A percentile compares a stretch with the other conserved stretches of the same genome.
phyloP scores from a whole-genome alignment of 2,888 invertebrate genomes.

The Chrysodeixis includens region DNA sequence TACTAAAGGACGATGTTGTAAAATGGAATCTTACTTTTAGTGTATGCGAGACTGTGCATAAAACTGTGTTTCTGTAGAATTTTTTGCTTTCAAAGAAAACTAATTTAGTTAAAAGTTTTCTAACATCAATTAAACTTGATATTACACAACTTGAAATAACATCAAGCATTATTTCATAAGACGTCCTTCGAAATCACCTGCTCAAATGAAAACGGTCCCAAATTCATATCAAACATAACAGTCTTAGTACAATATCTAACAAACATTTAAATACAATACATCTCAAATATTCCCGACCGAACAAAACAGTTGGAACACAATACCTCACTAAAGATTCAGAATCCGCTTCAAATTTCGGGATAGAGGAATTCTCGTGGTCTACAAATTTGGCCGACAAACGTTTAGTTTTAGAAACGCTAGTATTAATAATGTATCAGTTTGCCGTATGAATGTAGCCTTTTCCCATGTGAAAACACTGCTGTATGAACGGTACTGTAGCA shows the following conservation, averaged over 20 bases:
- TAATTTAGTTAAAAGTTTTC: no score
- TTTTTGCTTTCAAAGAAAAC: no score
- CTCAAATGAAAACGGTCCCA: no score
- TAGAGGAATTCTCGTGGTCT: slow-evolving; percentile 39
- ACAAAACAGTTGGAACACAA: slow-evolving; percentile 20
- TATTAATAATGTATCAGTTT: slow-evolving; percentile 44
- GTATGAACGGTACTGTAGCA: slow-evolving; percentile 46
- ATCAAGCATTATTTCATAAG: no score
- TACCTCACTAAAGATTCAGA: slow-evolving; percentile 12
- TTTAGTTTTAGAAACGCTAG: slow-evolving; percentile 21
- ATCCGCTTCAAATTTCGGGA: slow-evolving; percentile 21
- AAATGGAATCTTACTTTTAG: background rate
- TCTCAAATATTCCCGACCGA: background rate
- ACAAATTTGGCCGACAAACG: slow-evolving; percentile 32
- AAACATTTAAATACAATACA: background rate
- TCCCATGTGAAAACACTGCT: slow-evolving; percentile 34
- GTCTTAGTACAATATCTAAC: background rate
- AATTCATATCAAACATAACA: background rate
- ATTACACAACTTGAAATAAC: no score
- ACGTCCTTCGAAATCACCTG: no score
- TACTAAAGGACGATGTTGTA: no score
- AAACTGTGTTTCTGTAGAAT: no score
- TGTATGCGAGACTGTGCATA: no score
- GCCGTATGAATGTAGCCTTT: slow-evolving; percentile 35
- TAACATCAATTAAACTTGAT: no score